Base-by-base conservation (phyloP, 1,140 invertebrate genomes). In the Drosophila sp. region DNA sequence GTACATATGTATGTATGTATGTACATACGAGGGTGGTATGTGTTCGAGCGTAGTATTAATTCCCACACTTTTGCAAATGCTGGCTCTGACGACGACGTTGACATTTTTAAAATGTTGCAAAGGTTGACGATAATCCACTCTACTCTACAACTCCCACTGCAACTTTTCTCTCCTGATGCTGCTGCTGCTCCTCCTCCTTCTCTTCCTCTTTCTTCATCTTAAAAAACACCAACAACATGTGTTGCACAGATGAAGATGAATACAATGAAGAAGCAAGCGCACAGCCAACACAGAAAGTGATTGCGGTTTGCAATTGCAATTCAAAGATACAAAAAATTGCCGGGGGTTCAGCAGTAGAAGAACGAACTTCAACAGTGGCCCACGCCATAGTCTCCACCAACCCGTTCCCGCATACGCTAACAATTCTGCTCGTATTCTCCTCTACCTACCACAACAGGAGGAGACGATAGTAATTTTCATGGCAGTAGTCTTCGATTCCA, bases 101-200 rank as follows among this genome's bases (percentile, higher is more conserved):
- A 67, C 73, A 76, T 76, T 76, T 76, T 55, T 41, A 76, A 76
- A 76, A 76, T 60, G 62, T 70, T 76, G 73, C 73, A 76, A 68
- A 58, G 56, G 56, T 35, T 38, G 54, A 60, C 17, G 25, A 50
- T 8, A 50, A 23, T 17, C 7, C 44, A 17, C 6, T 17, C n/a
- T 0, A 4, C 10, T 23, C 44, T 8, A 7, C 44, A 8, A 1
- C 3, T 40, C 11, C 10, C 38, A 3, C 11, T 40, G 32, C 32
- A 33, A 17, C 17, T 35, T 35, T 40, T n/a, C 10, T 5, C 32
- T 4, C 35, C 35, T 38, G 0, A 7, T 38, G 8, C 35, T 11
- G 11, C 35, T 11, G 8, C 10, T 7, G 3, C 11, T 38, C 35
- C 8, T 38, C 41, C 25, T 47, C 2, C 4, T 8, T 7, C 44